Percentiles rank a stretch among this genome's conserved stretches.
phyloP scores from a whole-genome alignment of 2,888 invertebrate genomes.

The Melipona beecheii region DNA sequence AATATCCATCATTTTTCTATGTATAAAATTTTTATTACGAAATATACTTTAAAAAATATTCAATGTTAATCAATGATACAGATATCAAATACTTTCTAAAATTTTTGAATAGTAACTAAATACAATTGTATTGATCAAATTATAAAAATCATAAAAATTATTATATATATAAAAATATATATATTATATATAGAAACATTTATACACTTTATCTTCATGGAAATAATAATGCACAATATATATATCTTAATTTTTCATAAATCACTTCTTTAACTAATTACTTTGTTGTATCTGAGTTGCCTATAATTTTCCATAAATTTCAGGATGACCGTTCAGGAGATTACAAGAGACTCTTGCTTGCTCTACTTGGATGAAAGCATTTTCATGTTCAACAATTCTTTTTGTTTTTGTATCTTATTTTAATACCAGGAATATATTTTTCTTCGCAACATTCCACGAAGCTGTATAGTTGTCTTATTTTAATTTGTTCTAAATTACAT shows the following conservation, averaged over 20 bases:
- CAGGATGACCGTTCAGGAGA: slow-evolving; percentile 95
- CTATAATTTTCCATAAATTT: slow-evolving; percentile 80
- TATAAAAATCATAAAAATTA: not conserved
- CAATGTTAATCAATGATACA: no score
- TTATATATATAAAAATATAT: no score
- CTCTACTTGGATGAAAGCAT: slow-evolving; percentile 85
- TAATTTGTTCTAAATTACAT: slow-evolving; percentile 33
- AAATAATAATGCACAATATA: slow-evolving; percentile 15
- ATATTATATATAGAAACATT: slow-evolving; percentile 24
- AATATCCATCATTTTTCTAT: not conserved
- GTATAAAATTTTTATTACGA: not conserved
- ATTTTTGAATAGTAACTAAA: not conserved
- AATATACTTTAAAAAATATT: not conserved
- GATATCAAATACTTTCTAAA: not conserved
- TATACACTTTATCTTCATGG: not conserved
- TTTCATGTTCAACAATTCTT: slow-evolving; percentile 57
- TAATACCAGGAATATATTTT: slow-evolving; percentile 42
- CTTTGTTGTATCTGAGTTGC: slow-evolving; percentile 23
- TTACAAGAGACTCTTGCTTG: slow-evolving; percentile 93
- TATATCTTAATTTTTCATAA: slow-evolving; percentile 20
- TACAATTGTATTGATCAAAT: not conserved
- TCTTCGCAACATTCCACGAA: slow-evolving; percentile 32
- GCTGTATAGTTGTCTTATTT: slow-evolving; percentile 25
- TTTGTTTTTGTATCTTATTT: slow-evolving; percentile 59
- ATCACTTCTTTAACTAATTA: slow-evolving; percentile 28